A percentile compares a stretch with the other conserved stretches of the same genome.
Evolutionary conservation across 2,797 vertebrate genomes (phyloP).

Genomic region (Melanotaenia parkinsoni): DNA sequence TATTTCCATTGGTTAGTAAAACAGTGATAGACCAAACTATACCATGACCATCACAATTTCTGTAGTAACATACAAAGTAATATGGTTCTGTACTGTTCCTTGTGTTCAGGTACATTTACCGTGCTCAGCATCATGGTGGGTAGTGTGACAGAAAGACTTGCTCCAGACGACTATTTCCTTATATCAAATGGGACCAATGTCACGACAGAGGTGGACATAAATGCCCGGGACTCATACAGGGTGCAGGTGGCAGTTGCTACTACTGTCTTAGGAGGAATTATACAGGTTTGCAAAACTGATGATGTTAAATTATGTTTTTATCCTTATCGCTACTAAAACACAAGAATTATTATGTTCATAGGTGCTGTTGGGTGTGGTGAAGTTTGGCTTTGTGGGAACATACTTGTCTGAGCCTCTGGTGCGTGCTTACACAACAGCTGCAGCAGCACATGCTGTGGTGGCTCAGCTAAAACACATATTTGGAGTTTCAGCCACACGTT

Average conservation of each 20-base stretch:
- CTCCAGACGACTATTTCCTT: slow-evolving; percentile 82
- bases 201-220: slow-evolving; percentile 76
- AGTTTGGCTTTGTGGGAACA: slow-evolving; percentile 95
- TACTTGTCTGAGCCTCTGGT: slow-evolving; percentile 96
- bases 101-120: slow-evolving; percentile 90
- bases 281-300: slow-evolving; percentile 86
- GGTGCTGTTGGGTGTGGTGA: slow-evolving; percentile 90
- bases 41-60: neutral
- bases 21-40: neutral
- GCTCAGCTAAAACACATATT: slow-evolving; percentile 94
- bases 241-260: slow-evolving; percentile 90
- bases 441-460: slow-evolving; percentile 89
- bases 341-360: slow-evolving; percentile 59
- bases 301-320: neutral
- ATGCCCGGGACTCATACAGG: slow-evolving; percentile 78
- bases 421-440: slow-evolving; percentile 92
- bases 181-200: slow-evolving; percentile 80
- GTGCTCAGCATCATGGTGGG: slow-evolving; percentile 98
- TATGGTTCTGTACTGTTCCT: neutral
- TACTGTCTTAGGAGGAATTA: slow-evolving; percentile 90
- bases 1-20: slow-evolving; percentile 87
- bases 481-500: slow-evolving; percentile 81
- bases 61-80: neutral
- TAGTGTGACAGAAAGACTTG: slow-evolving; percentile 89
- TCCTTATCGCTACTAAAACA: slow-evolving; percentile 2